Base-by-base conservation (phyloP, 2,797 vertebrate genomes). In the Rhodeus uyekii region DNA sequence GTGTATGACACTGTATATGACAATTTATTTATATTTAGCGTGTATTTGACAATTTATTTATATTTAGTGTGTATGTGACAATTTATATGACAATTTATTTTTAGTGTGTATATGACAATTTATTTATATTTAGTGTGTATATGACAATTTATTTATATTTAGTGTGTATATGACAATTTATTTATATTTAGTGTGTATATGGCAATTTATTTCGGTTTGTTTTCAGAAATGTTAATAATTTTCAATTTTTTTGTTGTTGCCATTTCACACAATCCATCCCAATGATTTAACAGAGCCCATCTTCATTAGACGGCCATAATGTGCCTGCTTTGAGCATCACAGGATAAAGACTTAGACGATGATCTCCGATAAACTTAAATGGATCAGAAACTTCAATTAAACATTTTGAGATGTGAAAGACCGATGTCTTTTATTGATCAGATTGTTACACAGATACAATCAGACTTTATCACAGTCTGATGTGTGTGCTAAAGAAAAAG, bases 291-390 rank as follows among this genome's bases (percentile, higher is more conserved):
- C 19, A 85, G 64, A 75, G 73, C 77, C 77, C 71, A 68, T 83
- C 32, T 85, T 76, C 58, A 77, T 86, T 86, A 85, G 77, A 85
- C n/a, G 65, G 73, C 76, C 68, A 67, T 27, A 69, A 55, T 64
- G n/a, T 63, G 48, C 67, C 39, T 39, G 38, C 46, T 71, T 81
- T 81, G 78, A 50, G 27, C 42, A 67, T 32, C 39, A 75, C 44
- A 29, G 55, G 82, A 82, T 69, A 76, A 82, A 72, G 72, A 13
- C 48, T 76, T 67, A 58, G 72, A 86, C 61, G 63, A 79, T 71
- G 68, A 83, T 83, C 82, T 76, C 75, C 69, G 87, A 86, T 78
- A 82, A 69, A 64, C 84, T 75, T 83, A 58, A 74, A 64, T 64
- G 77, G 82, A 72, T 72, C 58, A 80, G 68, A 55, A 61, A 63